phyloP scores from a whole-genome alignment of 2,888 invertebrate species.

The Carabus problematicus region DNA sequence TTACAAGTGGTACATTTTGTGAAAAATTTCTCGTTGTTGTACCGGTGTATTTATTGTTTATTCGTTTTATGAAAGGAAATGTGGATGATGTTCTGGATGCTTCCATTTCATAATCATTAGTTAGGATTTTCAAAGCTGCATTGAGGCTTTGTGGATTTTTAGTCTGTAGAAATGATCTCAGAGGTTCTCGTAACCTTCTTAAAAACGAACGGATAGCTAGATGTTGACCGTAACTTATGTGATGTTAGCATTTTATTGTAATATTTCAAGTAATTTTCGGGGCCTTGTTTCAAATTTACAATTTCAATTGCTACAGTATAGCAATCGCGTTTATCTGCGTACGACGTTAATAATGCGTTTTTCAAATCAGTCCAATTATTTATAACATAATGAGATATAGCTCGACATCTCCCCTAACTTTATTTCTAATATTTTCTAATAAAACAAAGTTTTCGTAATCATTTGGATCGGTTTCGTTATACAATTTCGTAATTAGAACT shows the following conservation, averaged over 20 bases:
- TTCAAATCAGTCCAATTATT: not conserved
- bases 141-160: not conserved
- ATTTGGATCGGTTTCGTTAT: not conserved
- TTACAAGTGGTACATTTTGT: not conserved
- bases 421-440: not conserved
- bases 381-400: slow-evolving; percentile 1
- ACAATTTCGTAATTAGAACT: not conserved
- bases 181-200: not conserved
- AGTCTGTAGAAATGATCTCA: not conserved
- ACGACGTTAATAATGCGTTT: not conserved
- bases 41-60: no score
- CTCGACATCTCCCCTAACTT: not conserved
- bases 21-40: not conserved
- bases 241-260: slow-evolving; percentile 1
- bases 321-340: not conserved
- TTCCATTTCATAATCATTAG: no score
- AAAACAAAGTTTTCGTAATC: slow-evolving; percentile 3
- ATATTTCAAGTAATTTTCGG: slow-evolving; percentile 2
- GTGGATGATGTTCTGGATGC: no score
- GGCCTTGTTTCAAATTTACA: not conserved
- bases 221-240: not conserved
- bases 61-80: no score
- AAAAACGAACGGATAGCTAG: no score
- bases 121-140: no score
- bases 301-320: slow-evolving; percentile 7